Evolutionary conservation across 2,113 vertebrate genomes (phyloP), one percentile per base, ranked within the genome.

Genomic region (Xiphias gladius): DNA sequence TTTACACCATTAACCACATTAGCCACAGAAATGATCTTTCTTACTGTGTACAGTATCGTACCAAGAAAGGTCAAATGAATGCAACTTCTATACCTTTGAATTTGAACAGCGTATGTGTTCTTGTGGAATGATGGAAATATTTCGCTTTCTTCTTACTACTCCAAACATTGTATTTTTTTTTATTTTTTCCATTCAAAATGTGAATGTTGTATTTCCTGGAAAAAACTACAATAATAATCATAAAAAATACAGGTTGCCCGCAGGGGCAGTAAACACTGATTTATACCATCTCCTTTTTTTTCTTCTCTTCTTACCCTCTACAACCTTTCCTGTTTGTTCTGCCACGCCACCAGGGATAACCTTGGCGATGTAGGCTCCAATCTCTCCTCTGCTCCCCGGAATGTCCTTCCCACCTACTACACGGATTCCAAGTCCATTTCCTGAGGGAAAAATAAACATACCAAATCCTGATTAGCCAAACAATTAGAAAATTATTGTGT

Each of bases 361-460:
- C 90, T 97, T 98, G 85, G 97, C 97, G 84, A 99, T 95, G 78
- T 99, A 99, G 58, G 98, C 97, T 93, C 98, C 98, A 74, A 96
- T 98, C 94, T 99, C 97, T 84, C 97, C 96, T 39, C 91, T 89
- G 82, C 95, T 94, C 80, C 97, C 97, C 19, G 97, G 97, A 86
- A 99, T 97, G 93, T 98, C 97, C 91, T 99, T 99, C 24, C 98
- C 98, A 74, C 98, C 98, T 41, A 99, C 97, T 77, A 99, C 94
- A 87, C 96, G 95, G 76, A 99, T 97, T 69, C 98, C 98, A 82
- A 99, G 95, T 75, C 98, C 98, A 54, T 97, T 98, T 32, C 98
- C 98, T 99, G 86, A 35, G 17, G 20, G 32, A 30, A 71, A 80
- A 76, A 81, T 43, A 62, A 73, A 73, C 22, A 73, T 8, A 26